phyloP scores from a whole-genome alignment of 2,113 vertebrate genomes.

The Mesembrinibis cayennensis region DNA sequence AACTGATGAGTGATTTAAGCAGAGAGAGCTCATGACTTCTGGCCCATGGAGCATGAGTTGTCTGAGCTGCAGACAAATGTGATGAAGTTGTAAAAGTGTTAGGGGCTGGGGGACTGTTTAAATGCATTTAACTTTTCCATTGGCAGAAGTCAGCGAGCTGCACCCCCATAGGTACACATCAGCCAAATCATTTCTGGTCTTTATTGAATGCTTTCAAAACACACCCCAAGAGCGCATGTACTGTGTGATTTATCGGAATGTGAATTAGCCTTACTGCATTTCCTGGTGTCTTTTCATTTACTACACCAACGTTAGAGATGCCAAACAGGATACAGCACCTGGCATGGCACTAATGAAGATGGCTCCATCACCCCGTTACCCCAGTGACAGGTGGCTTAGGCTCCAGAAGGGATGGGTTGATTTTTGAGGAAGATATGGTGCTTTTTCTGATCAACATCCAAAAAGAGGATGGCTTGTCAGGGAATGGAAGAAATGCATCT shows the following conservation, averaged over 20 bases:
- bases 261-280: neutral
- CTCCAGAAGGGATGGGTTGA: neutral
- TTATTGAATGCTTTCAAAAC: neutral
- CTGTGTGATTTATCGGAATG: neutral
- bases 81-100: neutral
- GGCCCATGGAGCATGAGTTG: neutral
- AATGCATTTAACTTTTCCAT: neutral
- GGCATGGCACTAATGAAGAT: neutral
- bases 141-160: neutral
- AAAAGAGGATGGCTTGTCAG: neutral
- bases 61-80: neutral
- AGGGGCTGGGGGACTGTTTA: neutral
- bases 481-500: neutral
- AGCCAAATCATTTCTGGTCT: neutral
- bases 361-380: neutral
- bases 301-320: accelerated
- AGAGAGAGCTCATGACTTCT: neutral
- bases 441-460: neutral
- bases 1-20: neutral
- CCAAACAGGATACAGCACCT: neutral
- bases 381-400: neutral
- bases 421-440: neutral
- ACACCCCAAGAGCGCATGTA: accelerated
- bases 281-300: neutral
- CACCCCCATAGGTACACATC: neutral